Percentiles rank a stretch among this genome's conserved stretches.
These are phyloP conservation scores for Miltochrista miniata DNA, from an alignment of 2,888 invertebrate species.

Conservation along the genomic window DNA sequence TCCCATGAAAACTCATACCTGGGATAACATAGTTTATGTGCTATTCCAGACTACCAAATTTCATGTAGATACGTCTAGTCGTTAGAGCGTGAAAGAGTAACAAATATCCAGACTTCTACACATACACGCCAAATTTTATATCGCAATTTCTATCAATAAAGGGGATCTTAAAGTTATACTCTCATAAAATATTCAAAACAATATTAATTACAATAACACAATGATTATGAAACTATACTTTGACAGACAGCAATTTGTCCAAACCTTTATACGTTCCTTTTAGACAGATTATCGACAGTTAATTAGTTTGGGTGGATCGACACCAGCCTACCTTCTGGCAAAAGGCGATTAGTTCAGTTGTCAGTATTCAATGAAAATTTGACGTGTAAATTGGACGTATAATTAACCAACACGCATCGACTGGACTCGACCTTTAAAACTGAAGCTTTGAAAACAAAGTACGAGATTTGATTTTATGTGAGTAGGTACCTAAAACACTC, in stretches of 20 bases:
- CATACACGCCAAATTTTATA: conserved; percentile 25
- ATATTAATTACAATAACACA: background rate
- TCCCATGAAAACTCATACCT: no score
- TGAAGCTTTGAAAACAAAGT: background rate
- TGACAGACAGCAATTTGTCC: background rate
- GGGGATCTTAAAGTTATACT: background rate
- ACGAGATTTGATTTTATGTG: background rate
- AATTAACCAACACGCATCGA: conserved; percentile 8
- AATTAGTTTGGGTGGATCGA: conserved; percentile 15
- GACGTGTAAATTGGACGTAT: conserved; percentile 12
- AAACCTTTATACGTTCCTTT: background rate
- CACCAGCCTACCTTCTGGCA: conserved; percentile 10
- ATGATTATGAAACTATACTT: background rate
- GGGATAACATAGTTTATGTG: no score
- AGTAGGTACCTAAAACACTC: no score
- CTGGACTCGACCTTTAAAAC: background rate
- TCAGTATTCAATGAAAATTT: conserved; percentile 12
- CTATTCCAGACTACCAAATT: no score
- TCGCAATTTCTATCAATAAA: background rate
- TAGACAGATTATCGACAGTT: conserved; percentile 15
- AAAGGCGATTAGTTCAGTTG: conserved; percentile 20
- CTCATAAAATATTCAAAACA: background rate
- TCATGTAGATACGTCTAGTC: no score
- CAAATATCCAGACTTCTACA: no score
- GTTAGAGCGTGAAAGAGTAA: no score